Evolutionary conservation across 2,888 invertebrate genomes (phyloP).

Genomic region (Ennomos fuscantarius): DNA sequence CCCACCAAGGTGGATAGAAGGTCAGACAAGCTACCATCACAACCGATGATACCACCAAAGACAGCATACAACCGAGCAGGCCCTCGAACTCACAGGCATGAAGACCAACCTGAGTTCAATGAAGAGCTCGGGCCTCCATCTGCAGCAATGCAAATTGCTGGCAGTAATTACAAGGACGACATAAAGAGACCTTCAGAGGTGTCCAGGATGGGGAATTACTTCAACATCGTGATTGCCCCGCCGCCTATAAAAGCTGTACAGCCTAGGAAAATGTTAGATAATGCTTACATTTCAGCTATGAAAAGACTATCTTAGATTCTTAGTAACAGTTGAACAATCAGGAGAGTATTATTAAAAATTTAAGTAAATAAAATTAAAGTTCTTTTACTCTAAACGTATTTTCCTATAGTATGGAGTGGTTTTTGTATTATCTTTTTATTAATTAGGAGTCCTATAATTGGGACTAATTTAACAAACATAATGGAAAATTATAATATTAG

Average conservation of each 20-base stretch:
- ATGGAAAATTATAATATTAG: too few species aligned
- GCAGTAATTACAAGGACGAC: constrained; percentile 51
- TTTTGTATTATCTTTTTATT: too few species aligned
- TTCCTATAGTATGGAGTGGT: too few species aligned
- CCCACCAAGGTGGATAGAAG: constrained; percentile 54
- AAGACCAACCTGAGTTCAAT: constrained; percentile 51
- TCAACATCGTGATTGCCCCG: constrained; percentile 79
- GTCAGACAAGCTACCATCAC: constrained; percentile 44
- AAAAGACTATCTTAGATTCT: constrained; percentile 44
- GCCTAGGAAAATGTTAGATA: constrained; percentile 66
- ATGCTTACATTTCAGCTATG: constrained; percentile 47
- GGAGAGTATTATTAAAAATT: too few species aligned
- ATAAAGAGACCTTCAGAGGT: constrained; percentile 63
- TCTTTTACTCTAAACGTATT: too few species aligned
- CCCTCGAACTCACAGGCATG: constrained; percentile 50
- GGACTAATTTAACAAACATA: too few species aligned
- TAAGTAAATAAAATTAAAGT: too few species aligned
- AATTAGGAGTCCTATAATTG: too few species aligned
- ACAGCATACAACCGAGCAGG: constrained; percentile 47
- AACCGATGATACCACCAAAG: constrained; percentile 16
- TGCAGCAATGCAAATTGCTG: constrained; percentile 7
- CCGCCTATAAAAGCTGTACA: constrained; percentile 76
- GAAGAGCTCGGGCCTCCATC: constrained; percentile 48
- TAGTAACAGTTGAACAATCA: too few species aligned
- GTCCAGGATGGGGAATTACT: constrained; percentile 79